Evolutionary conservation across 2,888 invertebrate genomes (phyloP), one percentile per base, ranked within the genome.

Genomic region (Thera obeliscata): DNA sequence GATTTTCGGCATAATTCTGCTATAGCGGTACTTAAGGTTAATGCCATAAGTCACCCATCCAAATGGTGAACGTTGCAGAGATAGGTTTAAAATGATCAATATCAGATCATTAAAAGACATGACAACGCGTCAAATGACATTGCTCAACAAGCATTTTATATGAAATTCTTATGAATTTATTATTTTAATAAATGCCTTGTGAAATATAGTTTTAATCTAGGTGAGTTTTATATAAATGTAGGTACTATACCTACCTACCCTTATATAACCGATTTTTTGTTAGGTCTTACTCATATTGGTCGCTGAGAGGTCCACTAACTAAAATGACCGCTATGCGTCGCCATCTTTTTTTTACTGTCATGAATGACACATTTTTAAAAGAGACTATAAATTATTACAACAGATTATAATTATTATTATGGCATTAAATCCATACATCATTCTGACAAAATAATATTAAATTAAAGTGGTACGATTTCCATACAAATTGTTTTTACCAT

Each of bases 81-180:
- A 49, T 35, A 61, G 46, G 35, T 54, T 46, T 46, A 55, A 38
- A 56, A 35, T 57, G 36, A 46, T 61, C n/a, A 46, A 50, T 46
- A 52, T 41, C 48, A 56, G 56, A 35, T 64, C 50, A 52, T 48
- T 46, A 12, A 67, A 60, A 59, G 56, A 64, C 61, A 65, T 65
- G 61, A 69, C 63, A 64, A 57, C 33, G 49, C 61, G 61, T 66
- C 66, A 52, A 52, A 66, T 66, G 64, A 72, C 65, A 68, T 74
- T 74, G 74, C 74, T 74, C 74, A 74, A 74, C 56, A 68, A 68
- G 68, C 71, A 71, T 71, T 69, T 71, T 71, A 59, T 71, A 69
- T 61, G 64, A 56, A 66, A 61, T 61, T 64, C 60, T 60, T 61
- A 67, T 70, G 67, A 70, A 63, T 67, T 67, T 71, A 71, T 64